Evolutionary conservation across 2,888 invertebrate genomes (phyloP), one percentile per base, ranked within the genome.

Genomic region (Hirtodrosophila cameraria): DNA sequence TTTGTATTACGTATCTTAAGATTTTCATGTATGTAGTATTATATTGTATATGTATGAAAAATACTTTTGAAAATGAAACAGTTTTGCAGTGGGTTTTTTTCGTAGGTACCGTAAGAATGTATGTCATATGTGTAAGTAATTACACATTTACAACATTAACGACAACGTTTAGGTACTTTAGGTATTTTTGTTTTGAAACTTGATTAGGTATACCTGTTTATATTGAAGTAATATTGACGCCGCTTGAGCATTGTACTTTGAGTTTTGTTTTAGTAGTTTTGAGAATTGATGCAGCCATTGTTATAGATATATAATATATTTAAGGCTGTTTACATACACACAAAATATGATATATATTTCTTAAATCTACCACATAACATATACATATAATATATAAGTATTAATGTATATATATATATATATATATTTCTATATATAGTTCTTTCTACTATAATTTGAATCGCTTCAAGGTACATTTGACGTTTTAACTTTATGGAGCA

Each of bases 391-490:
- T 45, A 41, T 18, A 25, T 31, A 45, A n/a, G n/a, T n/a, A n/a
- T n/a, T n/a, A n/a, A n/a, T n/a, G n/a, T 33, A 11, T 28, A 13
- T 45, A 39, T 30, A 38, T 38, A 49, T 33, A 27, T 38, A 39
- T 39, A 16, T 59, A 38, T 30, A 36, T 58, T 35, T 18, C 28
- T 30, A 15, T 35, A 53, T 58, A 50, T 54, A n/a, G n/a, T n/a
- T n/a, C n/a, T n/a, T 39, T 20, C 48, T 57, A 58, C 58, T 64
- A 55, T 50, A 31, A 45, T 30, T 65, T 59, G 48, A 36, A 58
- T 62, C 49, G 15, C 23, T 69, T 80, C 78, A 86, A 86, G 86
- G 86, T 86, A 86, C 86, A 78, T 72, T 69, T 85, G 86, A 86
- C 86, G 61, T 74, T 68, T 71, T 18, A 43, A 74, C 76, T 85